phyloP scores from a whole-genome alignment of 2,797 vertebrate species.

The Pyrrhura leucotis region DNA sequence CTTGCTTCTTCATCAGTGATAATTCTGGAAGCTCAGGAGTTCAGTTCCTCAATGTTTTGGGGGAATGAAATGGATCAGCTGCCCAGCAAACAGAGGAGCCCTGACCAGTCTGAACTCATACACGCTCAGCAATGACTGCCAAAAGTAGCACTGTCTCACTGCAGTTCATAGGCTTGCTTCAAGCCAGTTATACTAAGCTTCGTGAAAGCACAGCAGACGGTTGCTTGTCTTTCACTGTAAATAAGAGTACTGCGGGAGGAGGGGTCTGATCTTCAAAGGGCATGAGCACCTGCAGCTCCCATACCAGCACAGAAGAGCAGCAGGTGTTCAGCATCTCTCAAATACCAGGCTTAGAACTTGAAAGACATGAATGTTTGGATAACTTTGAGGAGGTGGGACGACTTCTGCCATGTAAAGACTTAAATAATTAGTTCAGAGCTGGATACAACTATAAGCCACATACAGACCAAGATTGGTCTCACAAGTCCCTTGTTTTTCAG shows the following conservation, averaged over 20 bases:
- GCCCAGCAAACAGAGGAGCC: neutral
- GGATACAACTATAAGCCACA: neutral
- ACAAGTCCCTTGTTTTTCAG: neutral
- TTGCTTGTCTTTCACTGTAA: neutral
- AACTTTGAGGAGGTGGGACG: neutral
- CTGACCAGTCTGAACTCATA: neutral
- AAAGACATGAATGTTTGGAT: neutral
- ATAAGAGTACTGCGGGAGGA: accelerated
- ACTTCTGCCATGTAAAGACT: neutral
- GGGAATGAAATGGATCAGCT: neutral
- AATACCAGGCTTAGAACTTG: neutral
- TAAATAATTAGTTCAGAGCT: neutral
- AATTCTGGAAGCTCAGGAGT: neutral
- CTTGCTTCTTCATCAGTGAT: neutral
- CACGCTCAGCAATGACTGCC: neutral
- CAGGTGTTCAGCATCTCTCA: neutral
- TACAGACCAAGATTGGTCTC: neutral
- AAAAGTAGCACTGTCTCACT: neutral
- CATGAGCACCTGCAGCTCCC: neutral
- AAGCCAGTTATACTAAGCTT: neutral
- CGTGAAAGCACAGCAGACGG: neutral
- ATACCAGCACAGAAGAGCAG: neutral
- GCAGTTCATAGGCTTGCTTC: neutral
- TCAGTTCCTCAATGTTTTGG: neutral
- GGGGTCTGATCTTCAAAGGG: neutral